These are phyloP conservation scores for Spongia lamella DNA, from an alignment of 37 sponge, comb jelly and placozoan species.

Conservation along the genomic window DNA sequence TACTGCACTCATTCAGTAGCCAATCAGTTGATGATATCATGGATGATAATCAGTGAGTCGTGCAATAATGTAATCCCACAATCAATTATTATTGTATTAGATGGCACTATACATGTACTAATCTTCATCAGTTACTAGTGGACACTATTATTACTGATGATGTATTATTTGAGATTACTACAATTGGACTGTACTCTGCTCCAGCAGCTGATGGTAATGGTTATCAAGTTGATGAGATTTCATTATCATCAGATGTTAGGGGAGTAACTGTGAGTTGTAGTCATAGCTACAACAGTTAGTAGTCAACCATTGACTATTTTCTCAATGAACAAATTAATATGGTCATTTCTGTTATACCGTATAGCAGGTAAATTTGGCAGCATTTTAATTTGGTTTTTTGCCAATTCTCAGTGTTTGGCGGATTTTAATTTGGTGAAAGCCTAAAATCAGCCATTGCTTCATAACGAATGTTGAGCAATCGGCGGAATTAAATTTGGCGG, in stretches of 20 bases:
- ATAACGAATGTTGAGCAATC: too few species aligned
- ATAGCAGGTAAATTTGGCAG: too few species aligned
- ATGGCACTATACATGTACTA: conserved; percentile 4
- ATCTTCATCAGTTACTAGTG: not conserved
- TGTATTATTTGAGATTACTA: not conserved
- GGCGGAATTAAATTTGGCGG: too few species aligned
- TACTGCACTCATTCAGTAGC: too few species aligned
- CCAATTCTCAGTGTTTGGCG: too few species aligned
- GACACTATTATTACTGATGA: not conserved
- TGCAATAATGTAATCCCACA: not conserved
- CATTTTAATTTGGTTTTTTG: too few species aligned
- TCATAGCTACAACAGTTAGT: too few species aligned
- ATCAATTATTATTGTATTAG: not conserved
- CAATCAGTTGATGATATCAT: not conserved
- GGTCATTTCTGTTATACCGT: too few species aligned
- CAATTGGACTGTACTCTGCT: conserved; percentile 20
- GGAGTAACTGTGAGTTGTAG: not conserved
- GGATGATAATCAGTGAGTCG: conserved; percentile 46
- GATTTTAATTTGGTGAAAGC: too few species aligned
- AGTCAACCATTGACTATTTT: too few species aligned
- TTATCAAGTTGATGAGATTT: conserved; percentile 58
- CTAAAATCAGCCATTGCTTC: too few species aligned
- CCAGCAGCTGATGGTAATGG: conserved; percentile 11
- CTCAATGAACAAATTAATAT: too few species aligned
- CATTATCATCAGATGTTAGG: conserved; percentile 18